Evolutionary conservation across 1,140 invertebrate genomes (phyloP).

Genomic region (Drosophila rufa): DNA sequence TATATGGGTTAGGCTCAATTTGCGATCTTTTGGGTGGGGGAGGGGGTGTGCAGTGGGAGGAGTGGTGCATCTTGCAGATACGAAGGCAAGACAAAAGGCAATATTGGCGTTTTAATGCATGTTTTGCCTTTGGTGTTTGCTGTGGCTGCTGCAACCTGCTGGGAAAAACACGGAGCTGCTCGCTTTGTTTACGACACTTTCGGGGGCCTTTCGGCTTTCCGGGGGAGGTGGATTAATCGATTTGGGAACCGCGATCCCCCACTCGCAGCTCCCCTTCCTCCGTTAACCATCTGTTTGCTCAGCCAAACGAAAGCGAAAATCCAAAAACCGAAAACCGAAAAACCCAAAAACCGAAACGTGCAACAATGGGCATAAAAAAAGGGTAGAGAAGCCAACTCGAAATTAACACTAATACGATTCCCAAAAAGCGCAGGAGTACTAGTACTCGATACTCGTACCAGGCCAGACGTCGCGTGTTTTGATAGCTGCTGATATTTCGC

Average conservation of each 20-base stretch:
- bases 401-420: conserved; percentile 74
- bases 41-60: conserved; percentile 8
- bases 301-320: conserved; percentile 67
- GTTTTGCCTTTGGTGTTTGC: conserved; percentile 68
- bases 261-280: not conserved
- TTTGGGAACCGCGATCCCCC: conserved; percentile 54
- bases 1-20: conserved; percentile 84
- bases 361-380: conserved; percentile 57
- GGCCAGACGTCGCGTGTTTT: conserved; percentile 65
- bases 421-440: conserved; percentile 31
- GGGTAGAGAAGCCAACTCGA: conserved; percentile 56
- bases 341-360: conserved; percentile 59
- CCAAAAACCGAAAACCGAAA: conserved; percentile 33
- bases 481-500: conserved; percentile 65
- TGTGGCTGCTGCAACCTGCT: conserved; percentile 73
- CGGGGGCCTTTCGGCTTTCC: conserved; percentile 3
- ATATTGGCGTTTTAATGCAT: conserved; percentile 66
- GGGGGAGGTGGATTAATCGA: conserved; percentile 62
- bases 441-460: conserved; percentile 10
- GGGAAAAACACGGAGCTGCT: conserved; percentile 63
- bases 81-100: conserved; percentile 60
- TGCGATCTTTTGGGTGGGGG: conserved; percentile 27
- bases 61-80: conserved; percentile 60
- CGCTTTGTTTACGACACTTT: conserved; percentile 64
- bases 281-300: conserved; percentile 49